Conservation (phyloP, 2,797 vertebrate genomes). For the Oryzias dopingdopingensis region DNA sequence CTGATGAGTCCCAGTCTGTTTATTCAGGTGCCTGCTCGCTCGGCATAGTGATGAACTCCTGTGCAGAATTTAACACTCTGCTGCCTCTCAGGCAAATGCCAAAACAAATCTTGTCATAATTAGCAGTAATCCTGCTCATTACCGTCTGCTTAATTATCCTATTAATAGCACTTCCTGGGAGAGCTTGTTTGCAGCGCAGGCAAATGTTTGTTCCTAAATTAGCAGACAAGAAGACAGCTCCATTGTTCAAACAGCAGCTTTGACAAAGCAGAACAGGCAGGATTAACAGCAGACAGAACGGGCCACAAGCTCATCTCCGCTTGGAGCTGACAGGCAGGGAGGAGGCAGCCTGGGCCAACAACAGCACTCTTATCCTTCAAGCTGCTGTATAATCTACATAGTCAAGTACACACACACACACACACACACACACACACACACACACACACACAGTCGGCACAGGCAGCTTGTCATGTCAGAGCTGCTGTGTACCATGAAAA, state of each 20-base stretch:
- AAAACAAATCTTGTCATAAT: conserved; percentile 99
- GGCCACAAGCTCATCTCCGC: conserved; percentile 70
- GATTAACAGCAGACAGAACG: conserved; percentile 77
- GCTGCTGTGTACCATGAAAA: conserved; percentile 39
- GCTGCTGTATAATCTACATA: conserved; percentile 68
- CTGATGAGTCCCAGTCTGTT: conserved; percentile 68
- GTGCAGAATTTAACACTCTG: conserved; percentile 92
- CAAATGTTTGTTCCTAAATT: conserved; percentile 99
- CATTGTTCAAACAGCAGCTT: conserved; percentile 86
- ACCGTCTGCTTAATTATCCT: conserved; percentile 98
- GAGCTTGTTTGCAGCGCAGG: conserved; percentile 92
- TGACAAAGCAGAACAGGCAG: conserved; percentile 82
- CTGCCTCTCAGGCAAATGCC: conserved; percentile 93
- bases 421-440: conserved; percentile 44
- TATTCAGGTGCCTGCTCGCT: conserved; percentile 82
- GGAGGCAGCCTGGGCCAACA: conserved; percentile 64
- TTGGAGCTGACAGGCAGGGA: conserved; percentile 70
- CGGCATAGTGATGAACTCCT: conserved; percentile 85
- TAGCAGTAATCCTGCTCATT: conserved; percentile 99
- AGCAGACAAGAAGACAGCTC: conserved; percentile 95
- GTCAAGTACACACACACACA: conserved; percentile 52
- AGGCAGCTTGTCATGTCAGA: conserved; percentile 57
- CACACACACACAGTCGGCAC: conserved; percentile 45
- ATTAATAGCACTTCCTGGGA: conserved; percentile 99
- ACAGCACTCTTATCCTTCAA: conserved; percentile 65